phyloP scores from a whole-genome alignment of 35 echinoderm and acorn worm species.

The Apostichopus parvimensis region DNA sequence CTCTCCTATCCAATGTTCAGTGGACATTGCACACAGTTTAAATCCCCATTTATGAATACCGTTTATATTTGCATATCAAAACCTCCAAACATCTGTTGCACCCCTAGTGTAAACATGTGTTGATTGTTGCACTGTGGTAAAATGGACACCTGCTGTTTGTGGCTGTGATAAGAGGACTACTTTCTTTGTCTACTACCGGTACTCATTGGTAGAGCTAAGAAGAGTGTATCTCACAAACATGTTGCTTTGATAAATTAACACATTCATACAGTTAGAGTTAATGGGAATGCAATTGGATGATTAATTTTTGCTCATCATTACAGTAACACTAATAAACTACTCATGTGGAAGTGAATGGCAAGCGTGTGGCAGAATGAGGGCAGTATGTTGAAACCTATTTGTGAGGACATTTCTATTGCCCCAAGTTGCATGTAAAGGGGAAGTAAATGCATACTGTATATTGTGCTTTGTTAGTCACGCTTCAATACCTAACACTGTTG shows the following conservation, averaged over 20 bases:
- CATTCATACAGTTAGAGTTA: neutral
- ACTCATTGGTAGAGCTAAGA: neutral
- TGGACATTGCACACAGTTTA: neutral
- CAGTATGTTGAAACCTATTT: too few species aligned
- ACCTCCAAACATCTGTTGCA: slow-evolving; percentile 36
- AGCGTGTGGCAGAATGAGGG: too few species aligned
- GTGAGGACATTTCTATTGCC: too few species aligned
- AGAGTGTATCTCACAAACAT: too few species aligned
- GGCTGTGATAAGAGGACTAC: slow-evolving; percentile 16
- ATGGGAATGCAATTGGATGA: neutral
- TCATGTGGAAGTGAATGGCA: too few species aligned
- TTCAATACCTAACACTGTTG: too few species aligned
- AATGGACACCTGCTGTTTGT: slow-evolving; percentile 12
- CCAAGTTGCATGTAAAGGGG: too few species aligned
- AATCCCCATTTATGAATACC: neutral
- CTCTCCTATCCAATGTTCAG: neutral
- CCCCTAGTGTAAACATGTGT: slow-evolving; percentile 44
- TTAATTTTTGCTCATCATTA: too few species aligned
- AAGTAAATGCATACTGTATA: too few species aligned
- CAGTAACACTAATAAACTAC: too few species aligned
- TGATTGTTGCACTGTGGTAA: slow-evolving; percentile 4
- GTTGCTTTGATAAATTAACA: too few species aligned
- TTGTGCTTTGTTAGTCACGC: too few species aligned
- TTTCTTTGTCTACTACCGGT: neutral
- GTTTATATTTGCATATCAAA: slow-evolving; percentile 29